Base-by-base conservation (phyloP, 2,888 invertebrate genomes). In the Lithophane socia region DNA sequence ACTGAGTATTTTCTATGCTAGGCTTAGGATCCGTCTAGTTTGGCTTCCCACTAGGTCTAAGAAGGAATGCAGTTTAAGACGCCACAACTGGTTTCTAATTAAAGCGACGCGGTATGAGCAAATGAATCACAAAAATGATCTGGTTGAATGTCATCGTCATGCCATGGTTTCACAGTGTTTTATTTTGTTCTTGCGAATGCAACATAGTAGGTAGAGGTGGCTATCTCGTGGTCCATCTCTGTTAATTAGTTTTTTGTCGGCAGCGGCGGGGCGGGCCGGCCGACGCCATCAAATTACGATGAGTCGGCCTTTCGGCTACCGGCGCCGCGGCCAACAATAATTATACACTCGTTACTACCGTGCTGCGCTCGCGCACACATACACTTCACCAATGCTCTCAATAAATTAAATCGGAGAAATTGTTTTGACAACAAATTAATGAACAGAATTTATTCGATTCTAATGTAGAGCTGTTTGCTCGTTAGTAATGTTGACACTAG, bases 251-350 rank as follows among this genome's bases (percentile, higher is more conserved):
- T 96, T 96, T 96, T 96, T 96, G 95, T 96, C 90, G 92, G 92
- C 91, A 89, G 91, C 89, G 93, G 93, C 93, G 91, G 93, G 94
- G 94, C 94, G 95, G 95, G 94, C 89, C 94, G 92, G 90, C 93
- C 94, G 96, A 96, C 96, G 96, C 96, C 96, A 95, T 96, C 96
- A 96, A 96, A 96, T 96, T 96, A 96, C 96, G 96, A 96, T 96
- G 96, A 96, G 96, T 96, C 94, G 96, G 95, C 94, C 94, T 94
- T 96, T 96, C 94, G 94, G 96, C 96, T 95, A 95, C 96, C 95
- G 95, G 92, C 93, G 94, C 94, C 92, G 92, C 90, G 90, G 91
- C 92, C 90, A 90, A 92, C 92, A 93, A 94, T 96, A 96, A 96
- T 96, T 96, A 96, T 94, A 96, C 96, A 96, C 96, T 96, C 95